A percentile compares a stretch with the other conserved stretches of the same genome.
phyloP scores from a whole-genome alignment of 2,113 vertebrate genomes.

The Psophia crepitans region DNA sequence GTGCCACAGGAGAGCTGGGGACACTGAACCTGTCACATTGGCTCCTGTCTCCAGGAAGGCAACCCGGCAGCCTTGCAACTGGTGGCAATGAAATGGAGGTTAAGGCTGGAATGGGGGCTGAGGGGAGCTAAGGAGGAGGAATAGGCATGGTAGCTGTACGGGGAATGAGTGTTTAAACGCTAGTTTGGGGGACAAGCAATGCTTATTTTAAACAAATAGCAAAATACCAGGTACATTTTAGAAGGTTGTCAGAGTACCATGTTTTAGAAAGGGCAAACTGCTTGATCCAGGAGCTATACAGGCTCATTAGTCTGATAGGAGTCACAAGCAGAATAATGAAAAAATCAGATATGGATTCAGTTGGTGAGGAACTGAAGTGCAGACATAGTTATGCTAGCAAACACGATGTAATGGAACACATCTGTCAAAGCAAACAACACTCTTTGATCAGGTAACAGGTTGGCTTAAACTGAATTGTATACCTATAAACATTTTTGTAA shows the following conservation, averaged over 20 bases:
- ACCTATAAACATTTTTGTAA: not conserved
- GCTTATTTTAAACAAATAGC: not conserved
- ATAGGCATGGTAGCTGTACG: not conserved
- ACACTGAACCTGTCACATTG: not conserved
- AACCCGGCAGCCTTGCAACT: not conserved
- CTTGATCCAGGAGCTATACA: not conserved
- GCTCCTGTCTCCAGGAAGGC: not conserved
- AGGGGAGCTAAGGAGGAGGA: not conserved
- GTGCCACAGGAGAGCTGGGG: not conserved
- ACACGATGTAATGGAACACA: not conserved
- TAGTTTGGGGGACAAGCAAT: not conserved
- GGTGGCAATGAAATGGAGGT: not conserved
- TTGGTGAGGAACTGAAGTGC: not conserved
- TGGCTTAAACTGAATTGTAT: not conserved
- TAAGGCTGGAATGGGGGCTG: not conserved
- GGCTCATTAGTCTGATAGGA: not conserved
- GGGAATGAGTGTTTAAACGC: not conserved
- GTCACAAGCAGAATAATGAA: not conserved
- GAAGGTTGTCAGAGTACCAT: not conserved
- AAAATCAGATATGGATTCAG: not conserved
- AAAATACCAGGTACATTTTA: not conserved
- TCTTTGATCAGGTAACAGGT: not conserved
- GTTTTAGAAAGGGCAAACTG: not conserved
- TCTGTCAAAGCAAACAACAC: not conserved
- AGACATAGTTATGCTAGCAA: not conserved